A percentile compares a stretch with the other conserved stretches of the same genome.
phyloP scores from a whole-genome alignment of 2,888 invertebrate species.

The Andrena bucephala region DNA sequence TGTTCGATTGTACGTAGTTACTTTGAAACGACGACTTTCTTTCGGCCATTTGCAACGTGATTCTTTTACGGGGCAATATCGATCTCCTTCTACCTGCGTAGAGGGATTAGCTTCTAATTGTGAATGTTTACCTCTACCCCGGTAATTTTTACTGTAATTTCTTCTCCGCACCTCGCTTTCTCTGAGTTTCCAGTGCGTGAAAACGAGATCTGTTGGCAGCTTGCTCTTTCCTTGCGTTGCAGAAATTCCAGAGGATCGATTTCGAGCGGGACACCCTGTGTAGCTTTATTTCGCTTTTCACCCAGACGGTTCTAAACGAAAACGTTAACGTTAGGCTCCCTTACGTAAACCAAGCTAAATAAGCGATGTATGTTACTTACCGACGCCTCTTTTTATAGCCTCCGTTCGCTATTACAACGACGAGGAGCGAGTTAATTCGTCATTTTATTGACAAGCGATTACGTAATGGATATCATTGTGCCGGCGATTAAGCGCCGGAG shows the following conservation, averaged over 20 bases:
- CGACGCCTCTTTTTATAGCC: slow-evolving; percentile 12
- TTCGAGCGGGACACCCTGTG: no score
- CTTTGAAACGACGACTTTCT: not conserved
- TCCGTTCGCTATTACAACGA: slow-evolving; percentile 11
- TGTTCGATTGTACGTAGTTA: slow-evolving; percentile 22
- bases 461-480: slow-evolving; percentile 30
- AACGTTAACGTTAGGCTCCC: slow-evolving; percentile 31
- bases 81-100: not conserved
- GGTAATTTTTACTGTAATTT: no score
- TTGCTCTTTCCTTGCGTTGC: not conserved
- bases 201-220: slow-evolving; percentile 5
- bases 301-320: slow-evolving; percentile 1
- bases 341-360: slow-evolving; percentile 35
- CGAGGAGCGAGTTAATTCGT: slow-evolving; percentile 28
- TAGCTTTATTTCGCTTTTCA: not conserved
- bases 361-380: slow-evolving; percentile 24
- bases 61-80: slow-evolving; percentile 10
- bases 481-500: slow-evolving; percentile 19
- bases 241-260: no score
- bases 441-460: slow-evolving; percentile 41
- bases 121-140: not conserved
- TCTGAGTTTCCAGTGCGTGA: slow-evolving; percentile 3
- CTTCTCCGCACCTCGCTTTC: slow-evolving; percentile 22
- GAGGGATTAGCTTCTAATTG: not conserved
- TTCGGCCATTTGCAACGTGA: not conserved